A percentile compares a stretch with the other conserved stretches of the same genome.
phyloP scores from a whole-genome alignment of 1,140 invertebrate genomes.

The Bombus confusus region DNA sequence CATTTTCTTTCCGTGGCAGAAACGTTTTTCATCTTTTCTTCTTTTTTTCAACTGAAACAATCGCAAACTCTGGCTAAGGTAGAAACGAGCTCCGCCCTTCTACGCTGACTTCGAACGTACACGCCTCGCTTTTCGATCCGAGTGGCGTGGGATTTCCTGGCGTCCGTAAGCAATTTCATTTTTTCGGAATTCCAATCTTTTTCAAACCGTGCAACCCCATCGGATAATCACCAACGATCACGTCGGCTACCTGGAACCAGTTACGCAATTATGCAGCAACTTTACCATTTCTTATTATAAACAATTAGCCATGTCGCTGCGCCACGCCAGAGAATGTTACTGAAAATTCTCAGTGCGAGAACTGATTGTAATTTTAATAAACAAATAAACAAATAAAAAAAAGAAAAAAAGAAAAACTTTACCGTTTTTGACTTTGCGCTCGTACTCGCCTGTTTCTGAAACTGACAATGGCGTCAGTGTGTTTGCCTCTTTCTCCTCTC shows the following conservation, averaged over 20 bases:
- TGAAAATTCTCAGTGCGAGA: too few species aligned
- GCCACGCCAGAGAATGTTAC: too few species aligned
- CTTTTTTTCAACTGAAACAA: not conserved
- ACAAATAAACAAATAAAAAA: too few species aligned
- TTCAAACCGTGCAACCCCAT: not conserved
- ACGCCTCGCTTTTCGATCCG: not conserved
- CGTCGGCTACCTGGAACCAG: not conserved
- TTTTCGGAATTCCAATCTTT: not conserved
- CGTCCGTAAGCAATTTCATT: not conserved
- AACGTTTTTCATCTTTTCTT: not conserved
- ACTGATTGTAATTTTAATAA: too few species aligned
- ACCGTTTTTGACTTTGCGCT: not conserved
- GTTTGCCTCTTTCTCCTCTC: not conserved
- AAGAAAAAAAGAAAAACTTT: too few species aligned
- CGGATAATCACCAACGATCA: not conserved
- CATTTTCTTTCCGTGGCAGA: not conserved
- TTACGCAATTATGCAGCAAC: not conserved
- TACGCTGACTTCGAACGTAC: not conserved
- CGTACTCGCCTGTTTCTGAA: not conserved
- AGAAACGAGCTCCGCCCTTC: conserved; percentile 23
- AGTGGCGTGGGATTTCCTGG: not conserved
- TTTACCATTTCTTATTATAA: too few species aligned
- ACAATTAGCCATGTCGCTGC: too few species aligned
- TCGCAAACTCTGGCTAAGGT: not conserved
- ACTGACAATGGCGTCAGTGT: too few species aligned